Evolutionary conservation across 2,113 vertebrate species (phyloP).

Genomic region (Gymnobelideus leadbeateri): DNA sequence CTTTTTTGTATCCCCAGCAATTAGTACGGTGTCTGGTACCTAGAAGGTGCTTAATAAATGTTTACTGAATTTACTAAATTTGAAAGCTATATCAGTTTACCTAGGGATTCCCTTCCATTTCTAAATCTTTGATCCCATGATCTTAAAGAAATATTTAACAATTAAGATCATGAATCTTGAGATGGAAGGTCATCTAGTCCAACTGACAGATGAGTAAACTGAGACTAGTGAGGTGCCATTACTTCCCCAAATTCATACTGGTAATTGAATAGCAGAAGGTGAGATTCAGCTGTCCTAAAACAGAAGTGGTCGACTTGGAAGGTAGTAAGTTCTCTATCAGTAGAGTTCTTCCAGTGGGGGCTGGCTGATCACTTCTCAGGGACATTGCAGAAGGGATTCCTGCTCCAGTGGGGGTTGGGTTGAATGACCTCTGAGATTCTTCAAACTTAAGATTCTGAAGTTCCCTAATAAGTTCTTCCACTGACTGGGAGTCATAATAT

Average conservation of each 20-base stretch:
- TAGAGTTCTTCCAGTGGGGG: background rate
- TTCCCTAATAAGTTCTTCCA: background rate
- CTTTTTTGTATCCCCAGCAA: background rate
- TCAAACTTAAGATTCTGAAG: background rate
- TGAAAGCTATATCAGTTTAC: background rate
- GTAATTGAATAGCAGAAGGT: background rate
- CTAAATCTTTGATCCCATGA: background rate
- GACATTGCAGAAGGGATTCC: background rate
- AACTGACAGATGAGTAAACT: background rate
- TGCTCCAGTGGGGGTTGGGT: background rate
- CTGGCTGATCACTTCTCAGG: background rate
- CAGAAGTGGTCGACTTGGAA: background rate
- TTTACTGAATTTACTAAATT: background rate
- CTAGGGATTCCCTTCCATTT: background rate
- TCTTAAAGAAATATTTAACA: background rate
- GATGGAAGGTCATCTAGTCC: background rate
- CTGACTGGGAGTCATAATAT: accelerated
- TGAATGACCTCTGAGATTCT: background rate
- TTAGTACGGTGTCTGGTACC: background rate
- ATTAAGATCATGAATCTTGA: background rate
- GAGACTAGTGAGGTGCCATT: background rate
- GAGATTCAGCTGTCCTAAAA: background rate
- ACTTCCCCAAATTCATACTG: background rate
- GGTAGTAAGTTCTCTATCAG: background rate
- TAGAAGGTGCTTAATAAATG: background rate